A percentile compares a stretch with the other conserved stretches of the same genome.
Conservation (phyloP, 2,888 invertebrate species). For the Helleia helle region DNA sequence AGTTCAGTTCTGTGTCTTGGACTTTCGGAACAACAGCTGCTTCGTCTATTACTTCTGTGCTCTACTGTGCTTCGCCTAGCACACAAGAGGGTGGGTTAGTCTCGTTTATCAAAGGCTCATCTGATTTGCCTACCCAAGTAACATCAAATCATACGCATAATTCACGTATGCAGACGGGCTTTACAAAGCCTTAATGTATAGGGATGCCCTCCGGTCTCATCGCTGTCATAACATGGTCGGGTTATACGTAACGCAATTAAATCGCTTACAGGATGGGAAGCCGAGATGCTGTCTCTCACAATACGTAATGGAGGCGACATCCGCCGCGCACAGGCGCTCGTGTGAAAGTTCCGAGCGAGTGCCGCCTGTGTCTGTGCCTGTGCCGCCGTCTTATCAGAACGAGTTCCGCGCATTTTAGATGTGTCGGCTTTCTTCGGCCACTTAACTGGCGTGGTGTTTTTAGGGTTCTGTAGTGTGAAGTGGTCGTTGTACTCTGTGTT, state of each 20-base stretch:
- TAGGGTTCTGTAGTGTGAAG: too few relatives aligned
- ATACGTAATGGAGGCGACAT: slow-evolving; percentile 69
- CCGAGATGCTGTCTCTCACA: slow-evolving; percentile 63
- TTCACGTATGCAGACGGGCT: too few relatives aligned
- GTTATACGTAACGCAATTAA: background rate
- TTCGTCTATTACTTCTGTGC: too few relatives aligned
- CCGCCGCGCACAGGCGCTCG: slow-evolving; percentile 56
- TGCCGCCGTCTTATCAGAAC: slow-evolving; percentile 44
- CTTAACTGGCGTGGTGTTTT: slow-evolving; percentile 16
- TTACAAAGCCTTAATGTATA: slow-evolving; percentile 25
- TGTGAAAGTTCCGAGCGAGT: slow-evolving; percentile 67
- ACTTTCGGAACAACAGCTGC: too few relatives aligned
- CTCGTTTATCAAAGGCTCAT: too few relatives aligned
- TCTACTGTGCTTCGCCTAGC: too few relatives aligned
- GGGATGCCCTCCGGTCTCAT: background rate
- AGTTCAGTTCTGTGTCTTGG: too few relatives aligned
- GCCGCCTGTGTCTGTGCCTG: slow-evolving; percentile 35
- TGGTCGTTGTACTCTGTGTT: too few relatives aligned
- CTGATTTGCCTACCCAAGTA: too few relatives aligned
- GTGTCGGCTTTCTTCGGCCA: slow-evolving; percentile 49
- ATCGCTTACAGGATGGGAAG: slow-evolving; percentile 61
- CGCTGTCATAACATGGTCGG: background rate
- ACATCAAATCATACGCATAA: too few relatives aligned
- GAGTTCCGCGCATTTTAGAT: slow-evolving; percentile 51
- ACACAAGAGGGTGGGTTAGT: too few relatives aligned